Conservation (phyloP, 2,888 invertebrate species). For the Diarsia mendica region DNA sequence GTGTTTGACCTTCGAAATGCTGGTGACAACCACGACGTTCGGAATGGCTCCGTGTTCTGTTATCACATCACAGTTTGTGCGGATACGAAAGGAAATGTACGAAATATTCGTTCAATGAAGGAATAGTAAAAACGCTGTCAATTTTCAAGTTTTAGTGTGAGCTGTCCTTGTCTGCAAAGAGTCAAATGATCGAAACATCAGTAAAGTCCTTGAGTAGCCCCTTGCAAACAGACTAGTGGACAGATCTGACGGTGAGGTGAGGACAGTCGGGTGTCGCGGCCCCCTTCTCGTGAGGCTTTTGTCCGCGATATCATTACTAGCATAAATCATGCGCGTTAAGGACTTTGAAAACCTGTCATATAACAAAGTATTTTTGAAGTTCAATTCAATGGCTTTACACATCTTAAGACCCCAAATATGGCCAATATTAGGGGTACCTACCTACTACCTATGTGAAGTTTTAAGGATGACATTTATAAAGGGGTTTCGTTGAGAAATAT, state of each 20-base stretch:
- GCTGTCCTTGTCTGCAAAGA: background rate
- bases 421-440: background rate
- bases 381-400: constrained; percentile 2
- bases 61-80: background rate
- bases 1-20: too few species aligned
- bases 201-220: background rate
- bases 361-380: constrained; percentile 10
- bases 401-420: constrained; percentile 12
- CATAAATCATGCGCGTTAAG: background rate
- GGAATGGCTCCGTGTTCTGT: background rate
- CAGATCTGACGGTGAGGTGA: background rate
- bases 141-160: background rate
- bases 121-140: background rate
- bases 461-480: constrained; percentile 5
- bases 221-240: background rate
- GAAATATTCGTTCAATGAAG: background rate
- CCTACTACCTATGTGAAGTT: constrained; percentile 6
- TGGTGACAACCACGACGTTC: background rate
- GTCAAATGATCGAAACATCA: background rate
- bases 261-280: background rate
- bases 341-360: constrained; percentile 7
- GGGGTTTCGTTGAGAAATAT: constrained; percentile 4
- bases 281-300: background rate
- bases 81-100: background rate
- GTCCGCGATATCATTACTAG: constrained; percentile 10